Conservation (phyloP, 2,888 invertebrate genomes). For the Polydrusus cervinus region DNA sequence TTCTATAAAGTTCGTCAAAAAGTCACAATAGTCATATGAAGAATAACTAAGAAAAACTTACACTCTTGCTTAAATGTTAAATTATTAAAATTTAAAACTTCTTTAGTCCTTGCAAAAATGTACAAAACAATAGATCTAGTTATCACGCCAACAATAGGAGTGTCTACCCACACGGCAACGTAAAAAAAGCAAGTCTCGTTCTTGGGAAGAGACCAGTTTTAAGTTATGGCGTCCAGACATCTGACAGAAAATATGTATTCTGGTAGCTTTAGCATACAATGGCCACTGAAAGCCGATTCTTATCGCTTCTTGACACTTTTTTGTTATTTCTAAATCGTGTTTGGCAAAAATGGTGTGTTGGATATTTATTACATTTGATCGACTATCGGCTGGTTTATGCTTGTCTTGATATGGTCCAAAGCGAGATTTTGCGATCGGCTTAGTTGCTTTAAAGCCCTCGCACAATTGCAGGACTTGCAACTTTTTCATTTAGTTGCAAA, state of each 20-base stretch:
- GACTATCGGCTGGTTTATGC: slow-evolving; percentile 42
- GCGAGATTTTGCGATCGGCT: background rate
- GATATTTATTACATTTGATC: slow-evolving; percentile 46
- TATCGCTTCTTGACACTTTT: slow-evolving; percentile 68
- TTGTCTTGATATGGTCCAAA: slow-evolving; percentile 10
- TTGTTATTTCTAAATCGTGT: slow-evolving; percentile 66
- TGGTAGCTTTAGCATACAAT: slow-evolving; percentile 68
- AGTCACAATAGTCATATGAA: no score
- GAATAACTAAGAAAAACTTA: no score
- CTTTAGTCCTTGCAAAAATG: slow-evolving; percentile 18
- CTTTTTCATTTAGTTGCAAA: no score
- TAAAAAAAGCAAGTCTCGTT: slow-evolving; percentile 24
- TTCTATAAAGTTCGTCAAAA: no score
- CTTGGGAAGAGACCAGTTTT: slow-evolving; percentile 51
- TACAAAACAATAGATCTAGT: slow-evolving; percentile 35
- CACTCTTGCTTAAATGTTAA: no score
- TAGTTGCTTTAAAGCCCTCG: background rate
- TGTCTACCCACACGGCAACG: slow-evolving; percentile 45
- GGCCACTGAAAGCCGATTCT: slow-evolving; percentile 63
- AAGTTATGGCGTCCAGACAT: slow-evolving; percentile 62
- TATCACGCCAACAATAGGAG: slow-evolving; percentile 50
- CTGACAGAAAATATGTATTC: slow-evolving; percentile 66
- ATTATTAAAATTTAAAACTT: background rate
- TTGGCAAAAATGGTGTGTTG: slow-evolving; percentile 57
- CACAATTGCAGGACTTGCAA: no score